Base-by-base conservation (phyloP, 2,797 vertebrate genomes). In the Telmatherina bonti region DNA sequence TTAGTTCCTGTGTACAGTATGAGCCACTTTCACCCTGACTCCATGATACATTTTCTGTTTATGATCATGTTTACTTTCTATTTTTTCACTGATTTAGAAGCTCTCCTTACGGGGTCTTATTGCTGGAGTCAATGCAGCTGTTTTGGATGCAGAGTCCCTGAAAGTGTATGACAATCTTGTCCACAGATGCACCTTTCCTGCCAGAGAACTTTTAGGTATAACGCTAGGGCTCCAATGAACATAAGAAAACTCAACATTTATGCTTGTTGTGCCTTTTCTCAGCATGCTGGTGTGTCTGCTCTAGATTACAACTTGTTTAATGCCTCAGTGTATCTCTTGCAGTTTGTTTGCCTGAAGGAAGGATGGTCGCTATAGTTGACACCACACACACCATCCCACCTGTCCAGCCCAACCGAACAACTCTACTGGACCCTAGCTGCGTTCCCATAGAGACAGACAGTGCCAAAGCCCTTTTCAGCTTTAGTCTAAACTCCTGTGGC, bases 321-420 rank as follows among this genome's bases (percentile, higher is more conserved):
- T 6, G 7, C 18, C 20, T 6, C 2, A n/a, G 41, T 43, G 24
- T 62, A 20, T 71, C 29, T 67, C 30, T 52, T 33, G 31, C 68
- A 93, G 93, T 85, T 5, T 94, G 95, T 67, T 83, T 93, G 38
- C 92, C 95, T 59, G 90, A 90, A 16, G 93, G 92, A 33, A 90
- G 87, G 20, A 54, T 94, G 76, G 87, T 82, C 10, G 54, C 92
- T n/a, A 85, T 93, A 38, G 90, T 93, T 4, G 85, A 91, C 80
- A 88, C 89, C 35, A 93, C 90, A 82, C 91, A 88, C 78, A 89
- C 90, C 13, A 63, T 91, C 75, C 93, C 93, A 33, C 87, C 88
- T 57, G 87, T 83, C 52, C 88, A 85, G 7, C 94, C 93, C 71
- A 86, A 92, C 74, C 91, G 86, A 86, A 93, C 92, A 70, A 92